Conservation (phyloP, 2,888 invertebrate species). For the Trissoscelio sp. region DNA sequence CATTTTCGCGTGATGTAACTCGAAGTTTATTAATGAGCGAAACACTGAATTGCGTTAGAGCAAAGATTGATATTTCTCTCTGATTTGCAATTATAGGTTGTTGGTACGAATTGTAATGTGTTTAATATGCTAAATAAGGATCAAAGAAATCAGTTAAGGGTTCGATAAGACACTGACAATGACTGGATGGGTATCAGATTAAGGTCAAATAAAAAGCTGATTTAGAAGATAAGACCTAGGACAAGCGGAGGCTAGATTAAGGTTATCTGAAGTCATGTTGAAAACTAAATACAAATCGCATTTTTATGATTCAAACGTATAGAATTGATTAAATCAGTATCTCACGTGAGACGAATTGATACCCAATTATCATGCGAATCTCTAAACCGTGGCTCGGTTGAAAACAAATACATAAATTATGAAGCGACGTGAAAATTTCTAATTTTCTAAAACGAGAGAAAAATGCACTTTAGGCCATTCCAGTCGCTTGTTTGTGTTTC, state of each 20-base stretch:
- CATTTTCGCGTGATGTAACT: constrained; percentile 9
- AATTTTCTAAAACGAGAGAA: constrained; percentile 4
- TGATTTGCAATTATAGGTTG: too few relatives aligned
- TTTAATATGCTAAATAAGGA: constrained; percentile 14
- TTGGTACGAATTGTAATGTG: background rate
- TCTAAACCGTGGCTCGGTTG: background rate
- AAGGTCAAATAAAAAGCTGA: constrained; percentile 35
- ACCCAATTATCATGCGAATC: constrained; percentile 13
- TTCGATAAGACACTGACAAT: constrained; percentile 41
- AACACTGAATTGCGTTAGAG: background rate
- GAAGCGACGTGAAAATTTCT: constrained; percentile 15
- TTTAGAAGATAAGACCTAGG: constrained; percentile 31
- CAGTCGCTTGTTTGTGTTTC: background rate
- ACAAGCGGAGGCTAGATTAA: constrained; percentile 33
- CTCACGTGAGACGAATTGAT: constrained; percentile 26
- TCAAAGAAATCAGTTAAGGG: constrained; percentile 8
- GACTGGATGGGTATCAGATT: constrained; percentile 37
- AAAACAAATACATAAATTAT: constrained; percentile 16
- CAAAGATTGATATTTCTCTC: background rate
- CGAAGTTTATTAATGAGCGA: background rate
- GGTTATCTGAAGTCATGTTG: constrained; percentile 34
- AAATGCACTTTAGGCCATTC: background rate
- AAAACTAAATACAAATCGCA: constrained; percentile 22
- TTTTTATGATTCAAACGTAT: constrained; percentile 16
- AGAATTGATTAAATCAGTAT: constrained; percentile 40